Percentiles rank a stretch among this genome's conserved stretches.
phyloP scores from a whole-genome alignment of 2,797 vertebrate genomes.

The Leontopithecus rosalia region DNA sequence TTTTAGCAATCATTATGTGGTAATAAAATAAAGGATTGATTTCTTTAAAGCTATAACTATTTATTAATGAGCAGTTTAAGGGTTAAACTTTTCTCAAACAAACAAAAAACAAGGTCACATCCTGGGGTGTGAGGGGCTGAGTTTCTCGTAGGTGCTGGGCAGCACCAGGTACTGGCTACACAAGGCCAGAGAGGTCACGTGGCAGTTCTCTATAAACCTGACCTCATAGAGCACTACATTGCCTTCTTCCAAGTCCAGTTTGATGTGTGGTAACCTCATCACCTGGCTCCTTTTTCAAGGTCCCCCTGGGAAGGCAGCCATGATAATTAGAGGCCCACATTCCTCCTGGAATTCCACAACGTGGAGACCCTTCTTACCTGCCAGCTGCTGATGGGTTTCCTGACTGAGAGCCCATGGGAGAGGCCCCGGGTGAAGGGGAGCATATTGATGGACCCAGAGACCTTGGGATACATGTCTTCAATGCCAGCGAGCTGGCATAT shows the following conservation, averaged over 20 bases:
- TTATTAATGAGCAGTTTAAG: slow-evolving; percentile 47
- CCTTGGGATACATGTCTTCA: slow-evolving; percentile 93
- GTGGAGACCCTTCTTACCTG: slow-evolving; percentile 90
- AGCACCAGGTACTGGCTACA: not conserved
- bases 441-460: slow-evolving; percentile 91
- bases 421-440: slow-evolving; percentile 93
- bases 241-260: slow-evolving; percentile 92
- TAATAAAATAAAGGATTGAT: slow-evolving; percentile 37
- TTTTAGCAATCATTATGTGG: not conserved
- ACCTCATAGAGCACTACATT: slow-evolving; percentile 89
- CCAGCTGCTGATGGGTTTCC: slow-evolving; percentile 93
- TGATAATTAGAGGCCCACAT: slow-evolving; percentile 88
- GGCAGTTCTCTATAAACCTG: slow-evolving; percentile 86
- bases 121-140: not conserved
- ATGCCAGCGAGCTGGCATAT: slow-evolving; percentile 96
- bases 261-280: slow-evolving; percentile 88
- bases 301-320: slow-evolving; percentile 87
- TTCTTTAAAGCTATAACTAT: slow-evolving; percentile 8
- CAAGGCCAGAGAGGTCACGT: slow-evolving; percentile 52
- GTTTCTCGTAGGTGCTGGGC: not conserved
- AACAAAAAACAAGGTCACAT: not conserved
- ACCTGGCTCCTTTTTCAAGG: slow-evolving; percentile 79
- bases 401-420: slow-evolving; percentile 93
- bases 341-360: slow-evolving; percentile 93
- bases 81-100: not conserved